phyloP scores from a whole-genome alignment of 2,113 vertebrate species.

The Sitta europaea region DNA sequence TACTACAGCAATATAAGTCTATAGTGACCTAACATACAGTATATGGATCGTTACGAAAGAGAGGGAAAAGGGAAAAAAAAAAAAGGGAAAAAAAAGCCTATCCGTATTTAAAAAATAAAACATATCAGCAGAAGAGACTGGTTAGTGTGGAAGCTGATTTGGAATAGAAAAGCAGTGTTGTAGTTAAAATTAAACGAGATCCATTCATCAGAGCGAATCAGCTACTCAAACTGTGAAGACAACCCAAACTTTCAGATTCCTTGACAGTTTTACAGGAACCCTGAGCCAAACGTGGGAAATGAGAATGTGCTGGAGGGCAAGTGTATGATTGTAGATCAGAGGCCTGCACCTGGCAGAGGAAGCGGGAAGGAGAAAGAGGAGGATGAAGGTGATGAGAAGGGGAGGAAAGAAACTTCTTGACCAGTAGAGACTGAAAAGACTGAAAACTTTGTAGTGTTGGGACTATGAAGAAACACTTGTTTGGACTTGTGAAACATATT shows the following conservation, averaged over 20 bases:
- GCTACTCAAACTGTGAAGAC: constrained; percentile 76
- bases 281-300: constrained; percentile 64
- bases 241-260: constrained; percentile 48
- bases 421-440: constrained; percentile 25
- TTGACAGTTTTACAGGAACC: constrained; percentile 50
- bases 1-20: constrained; percentile 61
- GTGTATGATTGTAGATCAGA: constrained; percentile 38
- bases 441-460: constrained; percentile 20
- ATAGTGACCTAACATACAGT: constrained; percentile 50
- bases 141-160: background rate
- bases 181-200: background rate
- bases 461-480: constrained; percentile 57
- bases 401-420: background rate
- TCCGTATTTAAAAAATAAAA: constrained; percentile 72
- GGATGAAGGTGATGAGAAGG: background rate
- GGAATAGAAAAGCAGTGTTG: background rate
- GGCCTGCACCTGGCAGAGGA: constrained; percentile 22
- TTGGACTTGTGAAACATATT: constrained; percentile 35
- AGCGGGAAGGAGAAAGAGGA: background rate
- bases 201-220: background rate
- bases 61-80: background rate
- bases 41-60: constrained; percentile 38
- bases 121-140: constrained; percentile 48
- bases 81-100: background rate
- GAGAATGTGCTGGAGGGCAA: constrained; percentile 63